A percentile compares a stretch with the other conserved stretches of the same genome.
These are phyloP conservation scores for Scrobipalpa costella DNA, from an alignment of 2,888 invertebrate genomes.

Conservation along the genomic window DNA sequence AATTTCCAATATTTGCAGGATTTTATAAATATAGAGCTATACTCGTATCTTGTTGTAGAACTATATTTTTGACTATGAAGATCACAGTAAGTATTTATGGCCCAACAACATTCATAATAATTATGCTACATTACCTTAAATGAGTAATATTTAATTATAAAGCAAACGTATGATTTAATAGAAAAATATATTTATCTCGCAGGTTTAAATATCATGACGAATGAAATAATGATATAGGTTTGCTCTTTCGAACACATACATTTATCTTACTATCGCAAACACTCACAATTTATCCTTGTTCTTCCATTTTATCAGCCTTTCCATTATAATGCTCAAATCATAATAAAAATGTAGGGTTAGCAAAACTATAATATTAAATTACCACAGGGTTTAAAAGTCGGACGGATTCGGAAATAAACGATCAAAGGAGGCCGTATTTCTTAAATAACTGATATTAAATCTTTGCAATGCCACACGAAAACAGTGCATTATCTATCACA, in stretches of 20 bases:
- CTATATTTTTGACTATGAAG: constrained; percentile 33
- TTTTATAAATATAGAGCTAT: background rate
- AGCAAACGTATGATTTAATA: background rate
- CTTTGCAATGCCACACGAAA: constrained; percentile 31
- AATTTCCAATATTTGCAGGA: constrained; percentile 3
- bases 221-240: no score
- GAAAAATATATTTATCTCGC: background rate
- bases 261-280: background rate
- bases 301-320: constrained; percentile 3
- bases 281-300: background rate
- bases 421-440: background rate
- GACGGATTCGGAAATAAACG: constrained; percentile 27
- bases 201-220: no score
- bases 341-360: background rate
- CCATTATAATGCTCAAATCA: background rate
- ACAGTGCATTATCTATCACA: constrained; percentile 32
- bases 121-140: background rate
- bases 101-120: constrained; percentile 17
- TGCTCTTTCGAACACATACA: no score
- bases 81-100: constrained; percentile 35
- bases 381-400: constrained; percentile 13
- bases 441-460: constrained; percentile 3
- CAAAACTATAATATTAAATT: constrained; percentile 6
- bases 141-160: background rate
- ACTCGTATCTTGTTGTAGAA: background rate